Base-by-base conservation (phyloP, 2,888 invertebrate species). In the Torymus aiolomorphi region DNA sequence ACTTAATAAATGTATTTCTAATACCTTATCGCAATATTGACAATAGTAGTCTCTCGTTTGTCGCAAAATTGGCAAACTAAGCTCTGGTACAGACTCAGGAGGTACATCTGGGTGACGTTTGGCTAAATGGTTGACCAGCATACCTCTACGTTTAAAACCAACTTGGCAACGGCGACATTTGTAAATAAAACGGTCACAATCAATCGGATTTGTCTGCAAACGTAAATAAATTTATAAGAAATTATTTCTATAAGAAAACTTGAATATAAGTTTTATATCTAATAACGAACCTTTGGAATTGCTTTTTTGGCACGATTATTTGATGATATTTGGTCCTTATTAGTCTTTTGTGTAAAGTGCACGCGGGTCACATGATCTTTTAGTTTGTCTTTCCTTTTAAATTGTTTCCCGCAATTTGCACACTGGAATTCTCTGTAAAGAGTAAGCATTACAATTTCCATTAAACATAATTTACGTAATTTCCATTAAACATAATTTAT, bases 91-190 rank as follows among this genome's bases (percentile, higher is more conserved):
- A 0, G 94, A 92, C 82, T 94, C 93, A 0, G 93, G 93, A 54
- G 92, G 91, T 65, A 94, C 92, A 75, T 93, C 92, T 42, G 95
- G 93, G 92, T 96, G 94, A 83, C 95, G 91, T 87, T 96, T 96
- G 81, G 95, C 96, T 84, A 97, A 90, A 89, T 97, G 97, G 90
- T 97, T 97, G 2, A 96, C 95, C 62, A 95, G 90, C 95, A 96
- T 96, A 2, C 97, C 97, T 82, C 97, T 93, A 75, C 97, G 92
- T 91, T 97, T 95, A 88, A 96, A 95, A 82, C 95, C 95, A 49
- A 95, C 91, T 86, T 94, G 90, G 89, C 96, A 96, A 69, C 92
- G 92, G 84, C 95, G 94, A 88, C 96, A 96, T 88, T 95, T 96
- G 90, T 94, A 96, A 80, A 95, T 93, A 87, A 94, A 95, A 69